phyloP scores from a whole-genome alignment of 2,113 vertebrate genomes.

The Vidua macroura region DNA sequence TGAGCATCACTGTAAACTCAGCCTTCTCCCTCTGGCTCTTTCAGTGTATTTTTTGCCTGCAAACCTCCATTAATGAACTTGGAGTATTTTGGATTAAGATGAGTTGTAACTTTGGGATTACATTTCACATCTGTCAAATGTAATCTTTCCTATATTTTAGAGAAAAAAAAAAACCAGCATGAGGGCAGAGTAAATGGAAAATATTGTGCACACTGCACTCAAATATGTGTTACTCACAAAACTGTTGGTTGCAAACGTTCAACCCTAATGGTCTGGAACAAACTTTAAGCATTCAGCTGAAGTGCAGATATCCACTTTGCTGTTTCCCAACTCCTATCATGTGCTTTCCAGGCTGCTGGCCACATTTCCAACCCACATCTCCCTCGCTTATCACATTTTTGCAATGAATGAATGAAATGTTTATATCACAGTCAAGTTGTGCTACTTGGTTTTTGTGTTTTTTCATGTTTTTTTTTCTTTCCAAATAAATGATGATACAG shows the following conservation, averaged over 20 bases:
- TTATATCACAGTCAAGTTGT: conserved; percentile 16
- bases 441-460: neutral
- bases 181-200: conserved; percentile 56
- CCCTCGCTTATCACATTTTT: conserved; percentile 53
- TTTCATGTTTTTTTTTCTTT: neutral
- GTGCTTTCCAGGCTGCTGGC: conserved; percentile 56
- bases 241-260: conserved; percentile 43
- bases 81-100: conserved; percentile 17
- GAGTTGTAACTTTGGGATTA: conserved; percentile 34
- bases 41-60: neutral
- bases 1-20: neutral
- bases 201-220: conserved; percentile 23
- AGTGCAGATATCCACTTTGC: conserved; percentile 49
- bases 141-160: conserved; percentile 31
- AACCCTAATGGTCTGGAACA: conserved; percentile 61
- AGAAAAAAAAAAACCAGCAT: neutral
- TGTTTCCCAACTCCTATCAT: conserved; percentile 43
- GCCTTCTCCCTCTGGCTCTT: neutral
- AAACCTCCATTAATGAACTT: neutral
- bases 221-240: conserved; percentile 52
- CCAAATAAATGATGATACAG: neutral
- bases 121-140: conserved; percentile 35
- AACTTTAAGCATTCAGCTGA: conserved; percentile 45
- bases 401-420: conserved; percentile 56
- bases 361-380: conserved; percentile 49